Conservation (phyloP, 2,888 invertebrate genomes). For the Arrhopalites spinosus region DNA sequence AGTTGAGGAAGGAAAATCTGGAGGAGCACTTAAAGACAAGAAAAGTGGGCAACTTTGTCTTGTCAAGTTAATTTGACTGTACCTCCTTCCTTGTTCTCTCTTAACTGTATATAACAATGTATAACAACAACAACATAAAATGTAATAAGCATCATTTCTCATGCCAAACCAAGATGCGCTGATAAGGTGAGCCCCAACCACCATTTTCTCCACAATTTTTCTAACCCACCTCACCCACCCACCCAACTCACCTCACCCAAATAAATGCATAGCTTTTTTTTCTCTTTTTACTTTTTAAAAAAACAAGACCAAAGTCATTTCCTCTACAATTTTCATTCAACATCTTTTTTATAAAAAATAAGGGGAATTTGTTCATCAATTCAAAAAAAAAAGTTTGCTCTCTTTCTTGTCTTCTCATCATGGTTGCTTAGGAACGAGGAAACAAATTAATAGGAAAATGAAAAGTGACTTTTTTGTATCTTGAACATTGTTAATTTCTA, state of each 20-base stretch:
- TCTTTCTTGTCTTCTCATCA: no score
- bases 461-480: no score
- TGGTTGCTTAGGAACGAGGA: no score
- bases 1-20: neutral
- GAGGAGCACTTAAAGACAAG: slow-evolving; percentile 18
- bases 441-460: no score
- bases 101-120: neutral
- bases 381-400: no score
- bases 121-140: slow-evolving; percentile 5
- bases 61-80: slow-evolving; percentile 25
- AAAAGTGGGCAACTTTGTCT: slow-evolving; percentile 27
- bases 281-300: neutral
- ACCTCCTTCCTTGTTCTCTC: slow-evolving; percentile 2
- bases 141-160: slow-evolving; percentile 21
- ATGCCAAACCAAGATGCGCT: slow-evolving; percentile 1
- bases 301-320: neutral
- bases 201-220: neutral
- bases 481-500: no score
- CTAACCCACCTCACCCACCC: no score
- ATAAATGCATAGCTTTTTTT: neutral
- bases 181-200: neutral
- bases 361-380: no score
- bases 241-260: neutral
- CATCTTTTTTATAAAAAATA: no score
- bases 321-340: no score